Evolutionary conservation across 2,113 vertebrate genomes (phyloP), one percentile per base, ranked within the genome.

Genomic region (Chaetura pelagica): DNA sequence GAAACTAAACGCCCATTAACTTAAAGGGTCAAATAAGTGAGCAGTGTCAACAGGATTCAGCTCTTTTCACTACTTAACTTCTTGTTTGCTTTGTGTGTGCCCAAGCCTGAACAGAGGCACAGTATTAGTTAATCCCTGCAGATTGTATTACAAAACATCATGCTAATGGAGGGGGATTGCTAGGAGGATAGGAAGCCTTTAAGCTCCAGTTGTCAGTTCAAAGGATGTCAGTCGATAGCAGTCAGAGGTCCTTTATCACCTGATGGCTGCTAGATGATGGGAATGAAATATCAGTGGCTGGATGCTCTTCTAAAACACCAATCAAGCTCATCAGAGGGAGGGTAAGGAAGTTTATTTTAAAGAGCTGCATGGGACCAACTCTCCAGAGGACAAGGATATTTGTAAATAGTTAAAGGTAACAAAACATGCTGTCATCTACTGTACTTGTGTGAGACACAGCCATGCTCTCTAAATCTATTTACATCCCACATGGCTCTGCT

Each of bases 11-110:
- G 35, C 35, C 49, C 78, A 4, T 91, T 87, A 90, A 80, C 17
- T 91, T 48, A 86, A 87, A 80, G 68, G 48, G 85, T 92, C 94
- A 96, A 89, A 55, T 40, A 93, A 93, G 54, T 6, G 95, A 94
- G 40, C 34, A 57, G 55, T 51, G 46, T 49, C 94, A 91, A 94
- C 71, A 81, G 42, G 55, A 78, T 85, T 55, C 1, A 4, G 19
- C 26, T 78, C 27, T 95, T 93, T 92, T 74, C 30, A 29, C 30
- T 57, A 15, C 79, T 80, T 32, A 61, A 80, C 54, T 90, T 16
- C 26, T 67, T 21, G 9, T 72, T 29, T 76, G 49, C 27, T 91
- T 40, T 34, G 4, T 66, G 20, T 58, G 30, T 52, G 3, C 21
- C 14, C 0, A 0, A 19, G 17, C 15, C 68, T 30, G 46, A 84